Conservation (phyloP, 2,797 vertebrate species). For the Falco biarmicus region DNA sequence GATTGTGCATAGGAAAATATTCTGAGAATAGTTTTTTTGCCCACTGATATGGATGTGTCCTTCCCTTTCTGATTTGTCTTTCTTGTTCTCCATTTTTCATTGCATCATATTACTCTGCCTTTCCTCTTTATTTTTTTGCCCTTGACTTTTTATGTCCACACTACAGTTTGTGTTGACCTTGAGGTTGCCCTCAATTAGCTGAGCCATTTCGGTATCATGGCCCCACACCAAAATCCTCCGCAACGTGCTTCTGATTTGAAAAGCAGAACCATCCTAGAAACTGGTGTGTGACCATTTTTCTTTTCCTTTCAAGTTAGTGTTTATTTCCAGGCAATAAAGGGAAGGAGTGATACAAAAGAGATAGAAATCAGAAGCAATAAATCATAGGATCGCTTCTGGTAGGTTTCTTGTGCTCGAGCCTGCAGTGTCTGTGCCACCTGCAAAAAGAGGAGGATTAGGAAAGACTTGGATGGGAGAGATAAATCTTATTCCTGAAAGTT, state of each 20-base stretch:
- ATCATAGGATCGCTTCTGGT: neutral
- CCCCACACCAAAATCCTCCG: neutral
- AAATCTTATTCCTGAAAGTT: neutral
- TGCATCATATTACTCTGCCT: constrained; percentile 9
- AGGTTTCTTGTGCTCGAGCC: neutral
- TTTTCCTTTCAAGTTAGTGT: constrained; percentile 42
- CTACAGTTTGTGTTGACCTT: constrained; percentile 40
- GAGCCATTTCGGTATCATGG: neutral
- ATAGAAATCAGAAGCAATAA: constrained; percentile 28
- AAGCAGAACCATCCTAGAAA: neutral
- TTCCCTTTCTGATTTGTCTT: neutral
- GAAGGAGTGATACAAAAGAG: constrained; percentile 12
- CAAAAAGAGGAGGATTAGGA: neutral
- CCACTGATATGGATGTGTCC: neutral
- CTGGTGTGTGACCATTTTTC: constrained; percentile 8
- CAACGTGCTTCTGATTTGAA: neutral
- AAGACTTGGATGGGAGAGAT: neutral
- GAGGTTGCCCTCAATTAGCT: constrained; percentile 57
- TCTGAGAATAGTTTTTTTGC: neutral
- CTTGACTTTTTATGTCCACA: constrained; percentile 39
- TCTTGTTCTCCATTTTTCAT: constrained; percentile 1
- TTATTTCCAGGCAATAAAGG: constrained; percentile 59
- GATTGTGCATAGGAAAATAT: neutral
- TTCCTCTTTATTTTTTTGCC: constrained; percentile 39
- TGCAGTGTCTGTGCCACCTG: neutral